These are phyloP conservation scores for Zosterops borbonicus DNA, from an alignment of 2,113 vertebrate genomes.

Conservation along the genomic window DNA sequence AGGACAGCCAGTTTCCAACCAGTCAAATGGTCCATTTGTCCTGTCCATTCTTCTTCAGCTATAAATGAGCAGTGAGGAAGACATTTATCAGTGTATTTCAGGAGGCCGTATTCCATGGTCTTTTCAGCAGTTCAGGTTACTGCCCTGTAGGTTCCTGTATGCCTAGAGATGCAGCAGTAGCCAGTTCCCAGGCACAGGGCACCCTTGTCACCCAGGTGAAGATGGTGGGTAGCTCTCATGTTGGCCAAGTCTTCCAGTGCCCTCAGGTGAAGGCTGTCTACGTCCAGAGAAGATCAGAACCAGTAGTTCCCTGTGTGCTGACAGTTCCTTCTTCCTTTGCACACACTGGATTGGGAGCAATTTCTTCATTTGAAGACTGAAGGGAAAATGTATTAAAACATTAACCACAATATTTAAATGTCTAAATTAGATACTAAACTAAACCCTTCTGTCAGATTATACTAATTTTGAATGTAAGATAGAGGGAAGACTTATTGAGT, in stretches of 20 bases:
- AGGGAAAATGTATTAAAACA: not conserved
- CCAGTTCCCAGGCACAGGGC: not conserved
- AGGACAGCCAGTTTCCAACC: not conserved
- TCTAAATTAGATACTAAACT: not conserved
- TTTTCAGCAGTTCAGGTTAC: not conserved
- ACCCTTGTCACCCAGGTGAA: not conserved
- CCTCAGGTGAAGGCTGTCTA: not conserved
- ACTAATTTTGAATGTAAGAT: not conserved
- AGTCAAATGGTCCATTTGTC: not conserved
- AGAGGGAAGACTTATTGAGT: not conserved
- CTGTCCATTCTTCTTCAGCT: not conserved
- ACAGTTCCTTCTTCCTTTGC: not conserved
- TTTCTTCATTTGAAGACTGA: not conserved
- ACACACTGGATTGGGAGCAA: not conserved
- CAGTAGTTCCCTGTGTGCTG: not conserved
- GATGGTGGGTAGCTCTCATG: not conserved
- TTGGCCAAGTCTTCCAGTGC: not conserved
- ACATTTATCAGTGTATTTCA: not conserved
- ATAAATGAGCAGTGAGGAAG: not conserved
- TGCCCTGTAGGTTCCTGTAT: not conserved
- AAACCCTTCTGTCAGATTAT: not conserved
- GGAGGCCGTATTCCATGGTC: not conserved
- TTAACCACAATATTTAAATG: not conserved
- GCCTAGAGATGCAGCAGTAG: not conserved
- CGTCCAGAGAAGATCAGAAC: not conserved